Percentiles rank a stretch among this genome's conserved stretches.
These are phyloP conservation scores for Oryzias woworae DNA, from an alignment of 2,113 vertebrate genomes.

Conservation along the genomic window DNA sequence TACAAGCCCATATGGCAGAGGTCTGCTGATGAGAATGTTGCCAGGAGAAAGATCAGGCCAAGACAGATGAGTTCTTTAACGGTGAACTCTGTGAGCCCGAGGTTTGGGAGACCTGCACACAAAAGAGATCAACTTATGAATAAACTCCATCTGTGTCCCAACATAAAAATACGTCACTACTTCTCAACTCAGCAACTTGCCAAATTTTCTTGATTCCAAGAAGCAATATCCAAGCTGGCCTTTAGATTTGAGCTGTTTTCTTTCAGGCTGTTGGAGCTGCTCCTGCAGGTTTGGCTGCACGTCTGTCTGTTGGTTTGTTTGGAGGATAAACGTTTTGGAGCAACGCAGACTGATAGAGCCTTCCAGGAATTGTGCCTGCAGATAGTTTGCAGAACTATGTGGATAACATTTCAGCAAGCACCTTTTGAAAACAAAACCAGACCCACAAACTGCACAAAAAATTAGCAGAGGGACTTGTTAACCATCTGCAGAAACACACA, in stretches of 20 bases:
- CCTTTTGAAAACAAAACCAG: conserved; percentile 5
- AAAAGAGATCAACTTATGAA: conserved; percentile 32
- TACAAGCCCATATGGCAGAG: background rate
- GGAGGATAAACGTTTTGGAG: conserved; percentile 44
- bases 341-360: conserved; percentile 2
- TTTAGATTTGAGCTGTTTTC: conserved; percentile 30
- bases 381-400: conserved; percentile 26
- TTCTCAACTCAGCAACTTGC: conserved; percentile 36
- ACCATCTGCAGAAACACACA: conserved; percentile 8
- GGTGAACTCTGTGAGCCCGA: background rate
- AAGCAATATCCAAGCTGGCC: conserved; percentile 39
- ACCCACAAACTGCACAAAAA: conserved; percentile 6
- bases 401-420: conserved; percentile 17
- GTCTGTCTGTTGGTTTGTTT: conserved; percentile 31
- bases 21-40: background rate
- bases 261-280: conserved; percentile 19
- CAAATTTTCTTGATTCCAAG: conserved; percentile 24
- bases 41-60: background rate
- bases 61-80: conserved; percentile 1
- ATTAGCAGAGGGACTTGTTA: background rate
- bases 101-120: background rate
- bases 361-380: conserved; percentile 36
- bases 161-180: conserved; percentile 5
- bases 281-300: conserved; percentile 28
- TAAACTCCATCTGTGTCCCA: conserved; percentile 45